A percentile compares a stretch with the other conserved stretches of the same genome.
Evolutionary conservation across 2,113 vertebrate genomes (phyloP).

Genomic region (Hystrix brachyura): DNA sequence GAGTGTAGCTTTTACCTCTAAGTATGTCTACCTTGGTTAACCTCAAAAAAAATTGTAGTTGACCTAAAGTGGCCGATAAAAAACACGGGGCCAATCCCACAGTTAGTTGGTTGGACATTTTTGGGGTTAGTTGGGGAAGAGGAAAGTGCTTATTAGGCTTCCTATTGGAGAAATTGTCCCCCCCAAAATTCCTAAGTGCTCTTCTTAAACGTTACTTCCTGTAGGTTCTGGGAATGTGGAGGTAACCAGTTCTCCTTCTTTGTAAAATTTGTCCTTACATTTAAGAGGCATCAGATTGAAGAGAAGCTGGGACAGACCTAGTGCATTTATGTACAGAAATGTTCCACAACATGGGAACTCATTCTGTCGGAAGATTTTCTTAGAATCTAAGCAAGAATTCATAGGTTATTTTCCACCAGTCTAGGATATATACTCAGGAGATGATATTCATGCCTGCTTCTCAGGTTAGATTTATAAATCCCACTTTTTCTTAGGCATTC

Average conservation of each 20-base stretch:
- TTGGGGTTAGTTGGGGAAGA: neutral
- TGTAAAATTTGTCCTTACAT: neutral
- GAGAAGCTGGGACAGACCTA: neutral
- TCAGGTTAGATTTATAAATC: slow-evolving; percentile 8
- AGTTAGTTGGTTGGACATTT: slow-evolving; percentile 54
- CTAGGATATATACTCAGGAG: neutral
- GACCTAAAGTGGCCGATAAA: slow-evolving; percentile 65
- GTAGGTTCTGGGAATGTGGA: neutral
- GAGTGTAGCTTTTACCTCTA: slow-evolving; percentile 43
- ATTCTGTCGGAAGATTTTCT: slow-evolving; percentile 40
- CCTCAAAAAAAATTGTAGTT: slow-evolving; percentile 64
- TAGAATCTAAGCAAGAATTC: slow-evolving; percentile 42
- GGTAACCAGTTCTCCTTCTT: slow-evolving; percentile 18
- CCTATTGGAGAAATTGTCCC: slow-evolving; percentile 43
- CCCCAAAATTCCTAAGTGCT: slow-evolving; percentile 4
- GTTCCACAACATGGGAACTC: neutral
- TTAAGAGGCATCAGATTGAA: neutral
- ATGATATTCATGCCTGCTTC: neutral
- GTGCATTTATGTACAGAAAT: neutral
- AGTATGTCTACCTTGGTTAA: slow-evolving; percentile 65
- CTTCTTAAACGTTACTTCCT: neutral
- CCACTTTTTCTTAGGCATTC: neutral
- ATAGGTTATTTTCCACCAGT: slow-evolving; percentile 38
- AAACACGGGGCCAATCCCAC: slow-evolving; percentile 18
- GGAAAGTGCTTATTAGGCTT: slow-evolving; percentile 28